Base-by-base conservation (phyloP, 2,113 vertebrate species). In the Leptodactylus fuscus region DNA sequence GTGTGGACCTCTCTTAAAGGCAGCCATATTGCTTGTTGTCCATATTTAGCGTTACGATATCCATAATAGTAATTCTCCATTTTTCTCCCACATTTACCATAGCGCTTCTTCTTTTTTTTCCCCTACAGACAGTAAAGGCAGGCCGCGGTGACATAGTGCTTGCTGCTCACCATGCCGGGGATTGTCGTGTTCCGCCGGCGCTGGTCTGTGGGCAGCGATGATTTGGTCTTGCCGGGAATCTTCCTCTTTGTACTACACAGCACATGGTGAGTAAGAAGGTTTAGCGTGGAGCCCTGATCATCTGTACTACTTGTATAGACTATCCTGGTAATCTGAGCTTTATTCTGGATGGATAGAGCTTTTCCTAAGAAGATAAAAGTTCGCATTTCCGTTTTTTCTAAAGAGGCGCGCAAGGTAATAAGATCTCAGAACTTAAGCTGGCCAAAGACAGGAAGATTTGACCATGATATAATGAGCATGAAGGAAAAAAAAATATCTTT, bases 191-290 rank as follows among this genome's bases (percentile, higher is more conserved):
- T 99, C 94, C 96, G 98, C 92, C 95, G 98, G 89, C 97, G 98
- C 95, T 99, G 98, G 98, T 99, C 98, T 96, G 98, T 99, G 89
- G 98, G 98, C 95, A 99, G 98, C 89, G 98, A 99, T 96, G 98
- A 99, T 96, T 96, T 99, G 88, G 98, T 99, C 94, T 91, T 99
- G 93, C 98, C 98, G 0, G 98, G 97, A 55, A 92, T 99, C 93
- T 99, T 99, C 91, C 97, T 99, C 88, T 99, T 99, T 91, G 92
- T 99, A 86, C 93, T 99, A 87, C 98, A 99, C 89, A 97, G 96
- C 91, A 95, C 97, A 91, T 99, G 98, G 98, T 99, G 87, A 94
- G 94, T 88, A 73, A 83, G 83, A 53, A 24, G 15, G n/a, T n/a
- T 81, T 69, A 9, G 36, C 34, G 0, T 38, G 18, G 36, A 22